Evolutionary conservation across 2,797 vertebrate genomes (phyloP).

Genomic region (Enteromius mattozi): DNA sequence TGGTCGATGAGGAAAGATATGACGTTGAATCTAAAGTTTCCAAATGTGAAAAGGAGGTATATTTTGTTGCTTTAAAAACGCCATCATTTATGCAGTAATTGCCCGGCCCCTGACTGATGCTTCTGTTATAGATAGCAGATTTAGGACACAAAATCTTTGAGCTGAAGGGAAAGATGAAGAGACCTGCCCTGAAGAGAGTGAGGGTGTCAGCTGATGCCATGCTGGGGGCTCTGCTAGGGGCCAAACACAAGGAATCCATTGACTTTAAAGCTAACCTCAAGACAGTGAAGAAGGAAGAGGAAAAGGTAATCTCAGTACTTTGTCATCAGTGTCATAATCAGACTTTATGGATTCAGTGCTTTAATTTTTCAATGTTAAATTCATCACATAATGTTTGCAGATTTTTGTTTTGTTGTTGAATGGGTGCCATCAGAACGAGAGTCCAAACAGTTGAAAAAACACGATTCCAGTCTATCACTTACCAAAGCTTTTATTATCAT

Average conservation of each 20-base stretch:
- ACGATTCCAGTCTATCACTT: background rate
- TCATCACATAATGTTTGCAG: background rate
- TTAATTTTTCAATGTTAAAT: background rate
- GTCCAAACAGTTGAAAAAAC: background rate
- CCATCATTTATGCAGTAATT: background rate
- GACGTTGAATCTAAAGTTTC: conserved; percentile 65
- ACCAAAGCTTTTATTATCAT: background rate
- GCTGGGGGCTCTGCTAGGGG: conserved; percentile 61
- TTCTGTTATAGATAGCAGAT: conserved; percentile 13
- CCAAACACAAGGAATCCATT: conserved; percentile 66
- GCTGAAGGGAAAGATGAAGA: conserved; percentile 70
- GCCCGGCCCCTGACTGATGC: background rate
- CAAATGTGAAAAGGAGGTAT: conserved; percentile 74
- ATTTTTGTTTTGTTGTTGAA: background rate
- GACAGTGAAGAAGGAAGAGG: conserved; percentile 72
- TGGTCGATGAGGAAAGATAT: conserved; percentile 70
- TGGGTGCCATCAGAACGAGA: background rate
- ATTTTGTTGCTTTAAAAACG: background rate
- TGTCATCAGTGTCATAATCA: background rate
- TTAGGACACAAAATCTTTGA: conserved; percentile 64
- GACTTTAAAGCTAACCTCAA: conserved; percentile 72
- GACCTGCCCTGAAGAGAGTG: conserved; percentile 68
- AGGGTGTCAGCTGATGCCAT: conserved; percentile 68
- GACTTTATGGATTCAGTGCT: background rate
- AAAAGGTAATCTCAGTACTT: conserved; percentile 56